Percentiles rank a stretch among this genome's conserved stretches.
Evolutionary conservation across 2,113 vertebrate species (phyloP).

Genomic region (Laterallus jamaicensis): DNA sequence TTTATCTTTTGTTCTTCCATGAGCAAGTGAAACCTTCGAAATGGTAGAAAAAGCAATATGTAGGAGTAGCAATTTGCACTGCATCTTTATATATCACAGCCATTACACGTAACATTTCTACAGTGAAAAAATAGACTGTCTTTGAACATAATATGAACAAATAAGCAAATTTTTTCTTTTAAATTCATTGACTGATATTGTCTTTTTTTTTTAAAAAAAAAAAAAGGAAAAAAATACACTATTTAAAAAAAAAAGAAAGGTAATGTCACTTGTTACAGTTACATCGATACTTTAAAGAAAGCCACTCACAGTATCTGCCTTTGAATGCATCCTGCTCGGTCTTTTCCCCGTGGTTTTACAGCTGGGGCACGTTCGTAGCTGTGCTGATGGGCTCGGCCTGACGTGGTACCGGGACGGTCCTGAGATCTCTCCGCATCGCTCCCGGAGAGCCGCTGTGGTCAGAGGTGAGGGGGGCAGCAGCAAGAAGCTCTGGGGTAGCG

Average conservation of each 20-base stretch:
- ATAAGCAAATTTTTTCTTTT: conserved; percentile 80
- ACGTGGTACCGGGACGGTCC: background rate
- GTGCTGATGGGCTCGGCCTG: background rate
- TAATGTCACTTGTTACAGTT: conserved; percentile 76
- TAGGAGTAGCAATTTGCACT: conserved; percentile 56
- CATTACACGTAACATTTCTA: conserved; percentile 82
- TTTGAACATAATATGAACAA: conserved; percentile 92
- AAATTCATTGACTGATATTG: conserved; percentile 67
- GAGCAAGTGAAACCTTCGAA: conserved; percentile 56
- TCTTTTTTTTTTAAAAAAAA: conserved; percentile 33
- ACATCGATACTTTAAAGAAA: conserved; percentile 71
- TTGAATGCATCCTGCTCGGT: background rate
- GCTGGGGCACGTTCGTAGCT: background rate
- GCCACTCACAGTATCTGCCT: conserved; percentile 46
- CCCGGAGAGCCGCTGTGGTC: background rate
- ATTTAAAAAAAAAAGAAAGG: conserved; percentile 70
- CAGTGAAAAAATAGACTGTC: conserved; percentile 98
- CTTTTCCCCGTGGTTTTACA: conserved; percentile 3
- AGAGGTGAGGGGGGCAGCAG: background rate
- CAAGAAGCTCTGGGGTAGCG: background rate
- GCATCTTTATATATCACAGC: conserved; percentile 61
- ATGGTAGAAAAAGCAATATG: conserved; percentile 61
- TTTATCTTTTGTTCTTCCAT: background rate
- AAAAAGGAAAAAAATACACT: conserved; percentile 73
- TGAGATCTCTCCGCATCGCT: background rate